Evolutionary conservation across 1,140 invertebrate genomes (phyloP), one percentile per base, ranked within the genome.

Genomic region (Psix sp.): DNA sequence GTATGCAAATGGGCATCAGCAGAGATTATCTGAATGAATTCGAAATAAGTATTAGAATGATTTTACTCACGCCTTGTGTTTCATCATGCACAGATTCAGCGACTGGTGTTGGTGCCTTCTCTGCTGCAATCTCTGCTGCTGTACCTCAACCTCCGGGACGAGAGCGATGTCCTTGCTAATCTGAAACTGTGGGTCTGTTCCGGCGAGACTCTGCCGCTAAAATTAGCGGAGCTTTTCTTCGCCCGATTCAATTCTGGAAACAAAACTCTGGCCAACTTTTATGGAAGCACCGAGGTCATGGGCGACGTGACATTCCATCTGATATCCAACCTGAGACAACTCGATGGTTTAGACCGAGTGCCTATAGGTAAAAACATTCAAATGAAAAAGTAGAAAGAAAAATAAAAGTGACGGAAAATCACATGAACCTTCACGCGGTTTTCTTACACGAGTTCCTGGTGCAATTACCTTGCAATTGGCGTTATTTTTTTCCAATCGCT

Each of bases 201-300:
- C 13, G 94, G 94, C 0, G 95, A 96, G 85, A 90, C 91, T 0
- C 86, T 96, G 0, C 85, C 90, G 0, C 88, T 90, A 5, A 83
- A 91, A 0, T 77, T 95, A 10, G 92, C 92, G 0, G 80, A 89
- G 24, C 89, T 93, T 72, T 95, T 95, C 84, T 95, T 94, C 79
- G 81, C 88, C 15, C 89, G 90, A 57, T 95, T 95, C 57, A 77
- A 85, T 3, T 82, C 88, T 46, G 86, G 88, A 1, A 83, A 87
- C 0, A 90, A 91, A 56, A 86, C 88, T 10, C 80, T 96, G 5
- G 94, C 92, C 39, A 97, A 97, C 79, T 96, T 96, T 80, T 97
- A 96, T 75, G 95, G 95, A 0, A 95, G 94, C 65, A 96, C 95
- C 0, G 95, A 97, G 84, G 91, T 94, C 7, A 94, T 94, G 93